A percentile compares a stretch with the other conserved stretches of the same genome.
Evolutionary conservation across 2,113 vertebrate species (phyloP).

Genomic region (Limanda limanda): DNA sequence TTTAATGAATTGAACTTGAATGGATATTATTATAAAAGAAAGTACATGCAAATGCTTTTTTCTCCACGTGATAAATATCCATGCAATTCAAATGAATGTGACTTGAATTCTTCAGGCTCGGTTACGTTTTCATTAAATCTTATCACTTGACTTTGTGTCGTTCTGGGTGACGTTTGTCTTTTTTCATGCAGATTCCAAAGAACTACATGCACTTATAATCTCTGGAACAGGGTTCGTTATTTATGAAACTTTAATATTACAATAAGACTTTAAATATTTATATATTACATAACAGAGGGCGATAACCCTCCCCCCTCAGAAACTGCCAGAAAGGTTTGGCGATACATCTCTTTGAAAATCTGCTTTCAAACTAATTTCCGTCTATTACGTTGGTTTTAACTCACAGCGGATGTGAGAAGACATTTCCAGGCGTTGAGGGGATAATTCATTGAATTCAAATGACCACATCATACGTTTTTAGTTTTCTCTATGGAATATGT

Average conservation of each 20-base stretch:
- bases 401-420: too few relatives aligned
- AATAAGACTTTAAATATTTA: too few relatives aligned
- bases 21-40: too few relatives aligned
- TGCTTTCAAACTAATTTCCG: too few relatives aligned
- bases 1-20: background rate
- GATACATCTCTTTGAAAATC: conserved; percentile 21
- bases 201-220: conserved; percentile 45
- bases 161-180: background rate
- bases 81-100: background rate
- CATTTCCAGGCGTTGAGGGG: too few relatives aligned
- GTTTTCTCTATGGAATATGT: too few relatives aligned
- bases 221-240: conserved; percentile 4
- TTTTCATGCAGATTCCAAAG: conserved; percentile 57
- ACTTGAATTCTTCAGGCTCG: conserved; percentile 20
- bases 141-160: conserved; percentile 53
- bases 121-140: conserved; percentile 11
- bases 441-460: background rate
- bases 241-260: too few relatives aligned
- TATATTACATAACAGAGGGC: background rate
- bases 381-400: too few relatives aligned
- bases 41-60: too few relatives aligned
- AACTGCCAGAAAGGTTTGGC: too few relatives aligned
- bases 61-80: too few relatives aligned
- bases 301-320: background rate
- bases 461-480: too few relatives aligned